Evolutionary conservation across 92 coral and sea anemone species (phyloP).

Genomic region (Umimayanthus kanabou): DNA sequence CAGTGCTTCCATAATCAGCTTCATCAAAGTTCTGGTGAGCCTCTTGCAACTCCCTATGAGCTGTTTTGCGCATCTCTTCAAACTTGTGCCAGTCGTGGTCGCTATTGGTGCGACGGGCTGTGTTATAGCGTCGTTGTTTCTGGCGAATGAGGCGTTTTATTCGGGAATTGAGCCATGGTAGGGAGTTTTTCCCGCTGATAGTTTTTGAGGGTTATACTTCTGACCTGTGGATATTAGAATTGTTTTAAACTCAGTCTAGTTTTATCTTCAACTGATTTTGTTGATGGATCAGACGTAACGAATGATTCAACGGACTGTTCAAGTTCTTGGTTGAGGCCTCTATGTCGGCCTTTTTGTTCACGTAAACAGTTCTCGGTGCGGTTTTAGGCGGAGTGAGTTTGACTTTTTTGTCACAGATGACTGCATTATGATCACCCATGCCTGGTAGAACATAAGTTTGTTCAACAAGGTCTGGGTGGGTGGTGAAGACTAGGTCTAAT

Average conservation of each 20-base stretch:
- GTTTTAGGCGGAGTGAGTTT: constrained; percentile 26
- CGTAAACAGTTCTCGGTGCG: constrained; percentile 5
- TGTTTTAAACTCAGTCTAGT: constrained; percentile 16
- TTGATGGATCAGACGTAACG: constrained; percentile 20
- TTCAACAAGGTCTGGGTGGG: constrained; percentile 25
- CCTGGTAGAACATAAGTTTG: constrained; percentile 30
- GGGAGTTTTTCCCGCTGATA: constrained; percentile 19
- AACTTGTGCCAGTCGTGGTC: constrained; percentile 32
- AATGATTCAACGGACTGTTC: constrained; percentile 15
- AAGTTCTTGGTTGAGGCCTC: constrained; percentile 17
- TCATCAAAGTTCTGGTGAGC: constrained; percentile 7
- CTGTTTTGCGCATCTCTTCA: constrained; percentile 27
- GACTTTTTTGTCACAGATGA: constrained; percentile 17
- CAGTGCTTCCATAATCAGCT: not conserved
- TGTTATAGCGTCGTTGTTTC: constrained; percentile 30
- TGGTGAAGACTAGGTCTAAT: constrained; percentile 7
- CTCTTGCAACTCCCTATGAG: not conserved
- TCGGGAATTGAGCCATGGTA: constrained; percentile 18
- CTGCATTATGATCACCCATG: constrained; percentile 30
- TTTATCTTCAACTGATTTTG: constrained; percentile 24
- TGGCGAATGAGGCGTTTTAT: constrained; percentile 16
- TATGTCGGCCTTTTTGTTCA: constrained; percentile 12
- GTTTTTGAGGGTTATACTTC: no score
- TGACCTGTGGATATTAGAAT: constrained; percentile 5
- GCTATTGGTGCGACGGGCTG: constrained; percentile 11